phyloP scores from a whole-genome alignment of 2,797 vertebrate genomes.

The Tamandua tetradactyla region DNA sequence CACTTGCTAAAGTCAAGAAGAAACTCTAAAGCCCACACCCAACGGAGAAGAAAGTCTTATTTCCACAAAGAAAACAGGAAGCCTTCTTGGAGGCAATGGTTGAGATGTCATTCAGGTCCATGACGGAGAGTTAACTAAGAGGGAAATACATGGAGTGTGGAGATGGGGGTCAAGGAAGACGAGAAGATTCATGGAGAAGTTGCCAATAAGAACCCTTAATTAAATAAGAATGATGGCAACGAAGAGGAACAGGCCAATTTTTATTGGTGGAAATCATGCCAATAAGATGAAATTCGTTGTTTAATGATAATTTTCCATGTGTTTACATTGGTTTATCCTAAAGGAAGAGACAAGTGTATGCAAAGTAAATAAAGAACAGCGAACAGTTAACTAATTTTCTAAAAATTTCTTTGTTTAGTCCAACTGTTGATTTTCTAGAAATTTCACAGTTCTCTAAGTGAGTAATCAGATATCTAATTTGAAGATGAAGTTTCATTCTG shows the following conservation, averaged over 20 bases:
- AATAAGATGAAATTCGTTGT: constrained; percentile 51
- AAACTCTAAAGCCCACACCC: constrained; percentile 46
- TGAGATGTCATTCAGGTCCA: constrained; percentile 58
- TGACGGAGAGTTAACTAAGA: constrained; percentile 60
- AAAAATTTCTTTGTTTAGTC: neutral
- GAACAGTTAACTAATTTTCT: neutral
- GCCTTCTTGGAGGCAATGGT: constrained; percentile 37
- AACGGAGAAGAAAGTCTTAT: constrained; percentile 25
- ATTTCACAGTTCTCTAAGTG: no score
- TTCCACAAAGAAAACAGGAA: neutral
- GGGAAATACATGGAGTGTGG: constrained; percentile 66
- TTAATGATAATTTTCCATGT: constrained; percentile 34
- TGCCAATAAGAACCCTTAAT: neutral
- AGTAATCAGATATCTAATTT: no score
- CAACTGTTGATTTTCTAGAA: neutral
- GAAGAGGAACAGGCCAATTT: neutral
- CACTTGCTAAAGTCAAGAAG: neutral
- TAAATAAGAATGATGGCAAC: neutral
- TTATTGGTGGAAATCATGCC: neutral
- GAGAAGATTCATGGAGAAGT: constrained; percentile 18
- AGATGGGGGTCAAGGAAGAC: constrained; percentile 3
- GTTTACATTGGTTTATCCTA: neutral
- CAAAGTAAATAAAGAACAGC: neutral
- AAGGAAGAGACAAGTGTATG: neutral
- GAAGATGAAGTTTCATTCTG: no score